These are phyloP conservation scores for Agrotis segetum DNA, from an alignment of 2,888 invertebrate species.

Conservation along the genomic window DNA sequence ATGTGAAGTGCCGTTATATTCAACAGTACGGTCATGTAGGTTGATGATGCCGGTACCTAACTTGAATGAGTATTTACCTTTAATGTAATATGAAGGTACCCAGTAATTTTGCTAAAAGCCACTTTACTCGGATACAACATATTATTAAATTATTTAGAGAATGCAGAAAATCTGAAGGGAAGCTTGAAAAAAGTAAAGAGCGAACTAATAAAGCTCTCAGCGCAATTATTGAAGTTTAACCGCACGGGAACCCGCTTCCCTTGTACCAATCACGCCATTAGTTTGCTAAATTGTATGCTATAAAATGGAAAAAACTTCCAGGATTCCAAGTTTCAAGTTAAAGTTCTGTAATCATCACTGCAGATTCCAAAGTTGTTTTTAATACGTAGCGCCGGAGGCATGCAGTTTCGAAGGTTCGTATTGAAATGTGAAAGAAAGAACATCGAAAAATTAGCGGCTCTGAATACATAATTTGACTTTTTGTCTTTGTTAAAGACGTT, in stretches of 20 bases:
- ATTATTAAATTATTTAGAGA: conserved; percentile 54
- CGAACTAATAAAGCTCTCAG: conserved; percentile 70
- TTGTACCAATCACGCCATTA: conserved; percentile 81
- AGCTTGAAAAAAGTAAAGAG: conserved; percentile 64
- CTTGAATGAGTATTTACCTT: conserved; percentile 35
- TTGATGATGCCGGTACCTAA: conserved; percentile 19
- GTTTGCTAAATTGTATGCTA: conserved; percentile 81
- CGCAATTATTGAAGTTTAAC: conserved; percentile 74
- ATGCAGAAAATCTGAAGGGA: conserved; percentile 52
- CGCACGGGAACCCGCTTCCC: conserved; percentile 68
- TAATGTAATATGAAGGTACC: conserved; percentile 13
- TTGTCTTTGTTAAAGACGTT: conserved; percentile 51
- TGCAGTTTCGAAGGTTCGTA: conserved; percentile 53
- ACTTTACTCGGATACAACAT: conserved; percentile 39
- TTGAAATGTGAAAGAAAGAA: conserved; percentile 51
- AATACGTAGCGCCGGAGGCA: conserved; percentile 64
- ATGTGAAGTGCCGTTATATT: conserved; percentile 21
- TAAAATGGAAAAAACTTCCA: conserved; percentile 81
- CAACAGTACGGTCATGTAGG: background rate
- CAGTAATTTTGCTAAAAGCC: conserved; percentile 50
- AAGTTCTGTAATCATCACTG: conserved; percentile 66
- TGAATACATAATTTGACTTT: conserved; percentile 54
- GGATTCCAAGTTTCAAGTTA: conserved; percentile 70
- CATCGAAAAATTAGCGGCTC: conserved; percentile 42
- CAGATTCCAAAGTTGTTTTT: conserved; percentile 64